Evolutionary conservation across 2,888 invertebrate species (phyloP).

Genomic region (Caradrina clavipalpis): DNA sequence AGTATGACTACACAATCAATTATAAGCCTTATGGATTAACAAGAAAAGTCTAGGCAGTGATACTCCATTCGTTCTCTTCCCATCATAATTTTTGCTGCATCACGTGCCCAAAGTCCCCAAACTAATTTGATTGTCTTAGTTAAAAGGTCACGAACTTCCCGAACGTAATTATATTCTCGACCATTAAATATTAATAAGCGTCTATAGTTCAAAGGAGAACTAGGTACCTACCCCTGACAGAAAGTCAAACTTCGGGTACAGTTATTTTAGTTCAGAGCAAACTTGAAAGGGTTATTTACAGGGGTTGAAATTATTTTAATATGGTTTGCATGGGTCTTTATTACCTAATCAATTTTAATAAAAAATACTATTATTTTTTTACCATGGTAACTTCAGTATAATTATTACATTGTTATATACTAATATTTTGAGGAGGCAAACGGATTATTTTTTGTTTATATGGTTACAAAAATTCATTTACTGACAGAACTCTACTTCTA

Average conservation of each 20-base stretch:
- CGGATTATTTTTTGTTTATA: too few species aligned
- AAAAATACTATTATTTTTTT: too few species aligned
- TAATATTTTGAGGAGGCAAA: too few species aligned
- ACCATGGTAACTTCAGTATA: too few species aligned
- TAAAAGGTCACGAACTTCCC: slow-evolving; percentile 19
- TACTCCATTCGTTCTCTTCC: too few species aligned
- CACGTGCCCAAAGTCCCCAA: slow-evolving; percentile 8
- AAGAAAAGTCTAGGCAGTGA: too few species aligned
- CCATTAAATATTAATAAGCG: slow-evolving; percentile 42
- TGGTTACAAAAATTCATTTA: too few species aligned
- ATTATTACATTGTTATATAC: too few species aligned
- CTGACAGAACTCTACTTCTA: too few species aligned
- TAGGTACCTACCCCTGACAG: slow-evolving; percentile 17
- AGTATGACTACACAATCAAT: too few species aligned
- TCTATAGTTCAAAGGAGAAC: slow-evolving; percentile 36
- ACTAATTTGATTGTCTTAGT: slow-evolving; percentile 39
- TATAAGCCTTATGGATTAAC: too few species aligned
- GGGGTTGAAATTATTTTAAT: slow-evolving; percentile 10
- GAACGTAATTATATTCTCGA: slow-evolving; percentile 20
- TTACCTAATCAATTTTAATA: background rate
- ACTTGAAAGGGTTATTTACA: slow-evolving; percentile 16
- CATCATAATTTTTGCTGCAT: slow-evolving; percentile 3
- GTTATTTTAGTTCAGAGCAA: slow-evolving; percentile 16
- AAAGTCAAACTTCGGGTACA: slow-evolving; percentile 29
- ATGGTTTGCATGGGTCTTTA: slow-evolving; percentile 1